phyloP scores from a whole-genome alignment of 2,797 vertebrate species.

The Melanotaenia parkinsoni region DNA sequence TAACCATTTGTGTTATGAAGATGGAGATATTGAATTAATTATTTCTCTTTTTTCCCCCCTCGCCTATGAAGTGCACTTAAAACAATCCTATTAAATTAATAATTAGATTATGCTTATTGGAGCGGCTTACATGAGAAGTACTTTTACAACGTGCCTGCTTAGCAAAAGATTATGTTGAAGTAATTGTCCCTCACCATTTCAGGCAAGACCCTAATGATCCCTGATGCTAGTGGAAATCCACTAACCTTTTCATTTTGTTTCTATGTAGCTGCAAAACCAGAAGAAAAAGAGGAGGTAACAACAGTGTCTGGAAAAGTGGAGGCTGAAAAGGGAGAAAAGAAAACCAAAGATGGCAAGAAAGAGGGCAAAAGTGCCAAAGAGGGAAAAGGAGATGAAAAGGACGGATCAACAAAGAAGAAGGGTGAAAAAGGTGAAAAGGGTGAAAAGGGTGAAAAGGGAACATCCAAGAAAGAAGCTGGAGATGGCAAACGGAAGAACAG shows the following conservation, averaged over 20 bases:
- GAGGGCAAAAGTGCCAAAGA: constrained; percentile 82
- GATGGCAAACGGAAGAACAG: constrained; percentile 48
- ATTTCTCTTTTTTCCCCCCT: neutral
- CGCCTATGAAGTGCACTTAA: constrained; percentile 20
- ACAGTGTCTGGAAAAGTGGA: constrained; percentile 89
- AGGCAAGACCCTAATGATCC: constrained; percentile 9
- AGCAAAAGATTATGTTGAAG: constrained; percentile 16
- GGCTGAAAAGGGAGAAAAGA: constrained; percentile 82
- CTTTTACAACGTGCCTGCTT: constrained; percentile 59
- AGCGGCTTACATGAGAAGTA: constrained; percentile 51
- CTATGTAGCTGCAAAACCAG: constrained; percentile 78
- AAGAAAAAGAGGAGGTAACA: constrained; percentile 63
- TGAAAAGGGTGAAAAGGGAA: constrained; percentile 55
- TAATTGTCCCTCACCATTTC: constrained; percentile 15
- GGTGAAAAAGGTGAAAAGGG: constrained; percentile 67
- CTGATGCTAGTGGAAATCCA: constrained; percentile 7
- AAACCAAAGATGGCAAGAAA: constrained; percentile 78
- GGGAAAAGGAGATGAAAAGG: constrained; percentile 66
- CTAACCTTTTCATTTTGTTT: constrained; percentile 12
- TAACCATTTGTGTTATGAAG: constrained; percentile 3
- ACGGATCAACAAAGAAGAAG: constrained; percentile 63
- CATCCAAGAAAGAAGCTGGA: constrained; percentile 27
- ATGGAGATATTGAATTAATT: neutral
- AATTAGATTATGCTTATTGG: constrained; percentile 58
- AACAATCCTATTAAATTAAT: constrained; percentile 50